A percentile compares a stretch with the other conserved stretches of the same genome.
Conservation (phyloP, 2,113 vertebrate genomes). For the Neolamprologus kungweensis region DNA sequence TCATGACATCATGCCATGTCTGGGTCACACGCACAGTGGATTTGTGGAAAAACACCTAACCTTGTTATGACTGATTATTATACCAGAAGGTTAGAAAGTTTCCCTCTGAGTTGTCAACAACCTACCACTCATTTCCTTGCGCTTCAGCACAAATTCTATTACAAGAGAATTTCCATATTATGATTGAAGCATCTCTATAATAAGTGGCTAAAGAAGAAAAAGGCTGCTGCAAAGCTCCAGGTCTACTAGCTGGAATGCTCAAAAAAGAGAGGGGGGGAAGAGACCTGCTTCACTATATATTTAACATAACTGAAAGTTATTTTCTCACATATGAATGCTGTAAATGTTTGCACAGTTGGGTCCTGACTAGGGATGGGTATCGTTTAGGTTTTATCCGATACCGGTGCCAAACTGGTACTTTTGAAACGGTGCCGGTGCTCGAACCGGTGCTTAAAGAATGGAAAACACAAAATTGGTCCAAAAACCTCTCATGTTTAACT, state of each 20-base stretch:
- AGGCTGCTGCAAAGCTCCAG: background rate
- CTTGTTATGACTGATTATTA: background rate
- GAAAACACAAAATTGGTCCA: no score
- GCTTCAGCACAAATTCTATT: background rate
- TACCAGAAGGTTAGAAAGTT: background rate
- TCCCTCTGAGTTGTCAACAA: background rate
- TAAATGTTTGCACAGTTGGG: background rate
- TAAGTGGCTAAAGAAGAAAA: background rate
- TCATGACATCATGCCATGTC: background rate
- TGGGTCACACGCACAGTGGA: accelerated
- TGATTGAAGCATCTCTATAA: background rate
- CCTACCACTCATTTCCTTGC: background rate
- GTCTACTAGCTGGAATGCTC: background rate
- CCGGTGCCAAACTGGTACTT: no score
- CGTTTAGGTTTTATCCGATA: no score
- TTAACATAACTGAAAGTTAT: background rate
- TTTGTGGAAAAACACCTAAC: background rate
- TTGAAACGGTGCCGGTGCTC: no score
- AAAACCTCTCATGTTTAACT: no score
- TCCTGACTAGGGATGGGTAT: background rate
- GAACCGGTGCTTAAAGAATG: no score
- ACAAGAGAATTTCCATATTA: background rate
- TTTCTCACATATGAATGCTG: background rate
- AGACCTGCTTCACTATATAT: background rate
- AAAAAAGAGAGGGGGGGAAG: background rate